Evolutionary conservation across 2,888 invertebrate species (phyloP), one percentile per base, ranked within the genome.

Genomic region (Drosophila histrio): DNA sequence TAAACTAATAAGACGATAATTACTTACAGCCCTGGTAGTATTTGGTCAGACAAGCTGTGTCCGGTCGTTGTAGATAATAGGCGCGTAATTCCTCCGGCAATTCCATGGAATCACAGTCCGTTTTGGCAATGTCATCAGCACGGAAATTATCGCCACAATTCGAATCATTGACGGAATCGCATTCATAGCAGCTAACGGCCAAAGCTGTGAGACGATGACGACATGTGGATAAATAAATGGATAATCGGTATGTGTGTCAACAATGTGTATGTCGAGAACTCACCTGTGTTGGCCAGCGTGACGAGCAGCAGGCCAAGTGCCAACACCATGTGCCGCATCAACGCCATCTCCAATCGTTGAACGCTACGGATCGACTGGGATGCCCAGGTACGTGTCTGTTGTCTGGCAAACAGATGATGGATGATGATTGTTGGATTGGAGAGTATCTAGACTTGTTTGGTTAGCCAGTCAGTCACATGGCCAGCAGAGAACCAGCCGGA

Each of bases 171-270:
- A 83, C 69, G 13, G 91, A 90, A 72, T 91, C 91, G 65, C 91
- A 91, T 64, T 90, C 89, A 68, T 88, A 91, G 74, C 91, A 91
- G 41, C 71, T 87, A 62, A 91, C 86, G 46, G 88, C 84, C 34
- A 71, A 59, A 28, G 82, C 90, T 85, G 57, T n/a, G 5, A 22
- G 59, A 38, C 28, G 82, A 79, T 77, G 77, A 82, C 69, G 69
- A 77, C 72, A 79, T 80, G 38, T 36, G 39, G 49, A 36, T 63
- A 64, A 60, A 66, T 71, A n/a, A n/a, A n/a, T n/a, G n/a, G n/a
- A n/a, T n/a, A n/a, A n/a, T n/a, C n/a, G n/a, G n/a, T n/a, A 81
- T 77, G 77, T 81, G 47, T 82, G 85, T 81, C 77, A 81, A 79
- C 64, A 71, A 62, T 58, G 50, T 60, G 32, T 21, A 5, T 17